phyloP scores from a whole-genome alignment of 1,140 invertebrate genomes.

The Rhopalosiphum maidis region DNA sequence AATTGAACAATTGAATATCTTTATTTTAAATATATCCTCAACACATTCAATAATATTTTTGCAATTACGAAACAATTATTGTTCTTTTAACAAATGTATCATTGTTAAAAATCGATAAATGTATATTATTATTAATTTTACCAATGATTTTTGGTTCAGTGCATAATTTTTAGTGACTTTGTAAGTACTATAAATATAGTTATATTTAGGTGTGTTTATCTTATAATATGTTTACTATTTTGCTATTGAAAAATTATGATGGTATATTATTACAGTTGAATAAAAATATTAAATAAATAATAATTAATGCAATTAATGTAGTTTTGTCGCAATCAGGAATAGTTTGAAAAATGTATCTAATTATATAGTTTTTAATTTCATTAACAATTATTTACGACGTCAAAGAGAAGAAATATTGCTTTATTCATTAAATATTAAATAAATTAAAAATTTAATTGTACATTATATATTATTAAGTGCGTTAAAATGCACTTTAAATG shows the following conservation, averaged over 20 bases:
- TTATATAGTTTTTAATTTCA: not conserved
- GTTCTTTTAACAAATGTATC: too few species aligned
- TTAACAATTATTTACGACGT: not conserved
- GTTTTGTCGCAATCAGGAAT: not conserved
- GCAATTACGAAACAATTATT: too few species aligned
- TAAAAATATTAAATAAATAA: not conserved
- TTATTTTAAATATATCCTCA: too few species aligned
- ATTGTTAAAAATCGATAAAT: too few species aligned
- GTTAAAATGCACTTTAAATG: not conserved
- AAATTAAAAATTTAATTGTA: not conserved
- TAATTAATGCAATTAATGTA: not conserved
- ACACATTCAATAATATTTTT: too few species aligned
- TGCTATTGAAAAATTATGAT: not conserved
- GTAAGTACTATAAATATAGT: not conserved
- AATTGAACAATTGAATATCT: too few species aligned
- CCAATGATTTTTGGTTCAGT: too few species aligned
- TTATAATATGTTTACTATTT: not conserved
- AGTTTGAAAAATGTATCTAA: not conserved
- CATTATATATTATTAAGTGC: not conserved
- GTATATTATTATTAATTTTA: too few species aligned
- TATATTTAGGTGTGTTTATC: not conserved
- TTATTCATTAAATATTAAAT: not conserved
- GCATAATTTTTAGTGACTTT: not conserved
- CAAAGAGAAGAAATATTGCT: not conserved
- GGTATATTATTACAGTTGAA: not conserved